Percentiles rank a stretch among this genome's conserved stretches.
These are phyloP conservation scores for Marcusenius ussheri DNA, from an alignment of 2,113 vertebrate species.

Conservation along the genomic window DNA sequence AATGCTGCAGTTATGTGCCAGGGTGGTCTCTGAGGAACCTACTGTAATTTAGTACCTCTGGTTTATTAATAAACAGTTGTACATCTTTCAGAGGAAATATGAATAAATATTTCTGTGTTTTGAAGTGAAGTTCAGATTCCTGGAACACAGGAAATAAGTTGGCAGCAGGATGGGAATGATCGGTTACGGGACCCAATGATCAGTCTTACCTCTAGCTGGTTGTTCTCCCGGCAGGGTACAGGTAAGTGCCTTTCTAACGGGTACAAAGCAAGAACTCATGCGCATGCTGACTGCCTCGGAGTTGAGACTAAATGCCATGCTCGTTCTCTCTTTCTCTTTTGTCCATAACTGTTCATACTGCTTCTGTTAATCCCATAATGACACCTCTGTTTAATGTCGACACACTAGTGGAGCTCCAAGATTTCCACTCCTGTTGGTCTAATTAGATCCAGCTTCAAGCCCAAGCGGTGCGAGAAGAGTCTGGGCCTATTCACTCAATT, in stretches of 20 bases:
- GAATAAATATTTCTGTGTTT: neutral
- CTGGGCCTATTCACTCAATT: neutral
- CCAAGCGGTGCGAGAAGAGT: neutral
- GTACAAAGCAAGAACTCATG: neutral
- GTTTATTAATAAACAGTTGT: neutral
- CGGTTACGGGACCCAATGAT: neutral
- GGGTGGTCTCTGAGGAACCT: neutral
- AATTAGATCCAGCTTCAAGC: neutral
- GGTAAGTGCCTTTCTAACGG: neutral
- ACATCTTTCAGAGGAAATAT: neutral
- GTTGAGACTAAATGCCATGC: neutral
- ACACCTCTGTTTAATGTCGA: neutral
- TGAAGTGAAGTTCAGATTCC: neutral
- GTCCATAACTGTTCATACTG: neutral
- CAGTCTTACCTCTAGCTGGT: neutral
- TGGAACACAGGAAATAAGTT: neutral
- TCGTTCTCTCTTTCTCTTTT: neutral
- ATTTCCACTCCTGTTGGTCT: neutral
- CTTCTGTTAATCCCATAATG: neutral
- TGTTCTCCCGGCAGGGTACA: neutral
- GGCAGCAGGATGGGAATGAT: neutral
- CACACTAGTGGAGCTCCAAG: neutral
- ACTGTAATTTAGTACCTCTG: neutral
- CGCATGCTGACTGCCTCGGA: neutral
- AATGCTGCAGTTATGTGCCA: neutral